Base-by-base conservation (phyloP, 1,140 invertebrate species). In the Achroia grisella region DNA sequence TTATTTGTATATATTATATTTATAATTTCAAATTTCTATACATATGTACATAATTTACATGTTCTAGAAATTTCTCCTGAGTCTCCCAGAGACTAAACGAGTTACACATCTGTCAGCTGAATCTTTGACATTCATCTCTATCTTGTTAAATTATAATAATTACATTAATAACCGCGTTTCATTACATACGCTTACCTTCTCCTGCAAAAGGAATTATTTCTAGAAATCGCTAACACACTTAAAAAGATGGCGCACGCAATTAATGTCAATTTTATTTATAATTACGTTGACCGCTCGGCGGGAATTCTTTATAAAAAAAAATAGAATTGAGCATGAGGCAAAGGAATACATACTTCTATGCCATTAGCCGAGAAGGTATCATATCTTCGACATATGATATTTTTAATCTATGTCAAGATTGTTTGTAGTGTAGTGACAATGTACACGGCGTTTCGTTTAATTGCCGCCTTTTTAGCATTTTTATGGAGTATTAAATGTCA, bases 241-340 rank as follows among this genome's bases (percentile, higher is more conserved):
- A 45, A 62, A 52, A 50, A 62, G 56, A 56, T 58, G 39, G 39
- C 39, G 41, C 52, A 37, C 37, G 62, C 52, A 84, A 84, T 81
- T 84, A 77, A 65, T 80, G 77, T 76, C 74, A 81, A 79, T 81
- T 78, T 78, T 78, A 70, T 78, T 76, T 81, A 79, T 80, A 76
- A 80, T 82, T 79, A 66, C 65, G 1, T 56, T 41, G 23, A 42
- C 51, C 44, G 44, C 14, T 13, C 35, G 13, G 35, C 14, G 17
- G 17, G 35, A 37, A 37, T 17, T 37, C 12, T 14, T 10, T 1
- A 4, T 15, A 37, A 37, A 37, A 35, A 35, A 35, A 5, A 17
- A 9, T 23, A 9, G 11, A 37, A 37, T 23, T 6, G 17, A 3
- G 17, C 17, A 23, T 6, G 35, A 37, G 15, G 17, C 35, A 37